Evolutionary conservation across 2,797 vertebrate species (phyloP), one percentile per base, ranked within the genome.

Genomic region (Sebastes elongatus): DNA sequence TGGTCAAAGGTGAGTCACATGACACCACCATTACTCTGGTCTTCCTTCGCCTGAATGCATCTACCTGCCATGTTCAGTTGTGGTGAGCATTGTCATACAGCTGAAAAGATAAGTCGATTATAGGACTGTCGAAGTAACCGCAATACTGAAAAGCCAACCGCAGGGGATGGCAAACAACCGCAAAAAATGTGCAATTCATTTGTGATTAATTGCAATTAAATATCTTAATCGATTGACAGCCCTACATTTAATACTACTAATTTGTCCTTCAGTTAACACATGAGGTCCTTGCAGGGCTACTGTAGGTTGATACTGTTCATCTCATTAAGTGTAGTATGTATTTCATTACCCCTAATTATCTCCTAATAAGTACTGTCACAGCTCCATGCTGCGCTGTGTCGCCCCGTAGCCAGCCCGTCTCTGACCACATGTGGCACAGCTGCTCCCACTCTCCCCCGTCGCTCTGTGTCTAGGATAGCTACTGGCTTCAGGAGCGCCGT

Each of bases 1-100:
- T 98, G 0, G 96, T 99, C 75, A 98, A 99, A 97, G 98, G 98
- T 99, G 89, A 94, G 95, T 53, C 32, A 56, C 38, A 30, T 5
- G n/a, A 35, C 18, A 23, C 25, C 64, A 28, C 7, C 3, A 1
- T 22, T 62, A 27, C 9, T 61, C 14, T 11, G 27, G 16, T 49
- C n/a, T 23, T n/a, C 60, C 38, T 64, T 38, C 7, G 23, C 64
- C 18, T 55, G 38, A 3, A n/a, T 49, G 60, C 46, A 33, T 73
- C 30, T 6, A 46, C 56, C 59, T 76, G 56, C 25, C 32, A 4
- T 30, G 6, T 27, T 72, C 13, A 22, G 4, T n/a, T 66, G 14
- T 16, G 18, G 7, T 28, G 27, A 69, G 23, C 1, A 16, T 14
- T 27, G 22, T 11, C 10, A 16, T 25, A 2, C 13, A 14, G 70